phyloP scores from a whole-genome alignment of 2,888 invertebrate genomes.

The Mythimna albipuncta region DNA sequence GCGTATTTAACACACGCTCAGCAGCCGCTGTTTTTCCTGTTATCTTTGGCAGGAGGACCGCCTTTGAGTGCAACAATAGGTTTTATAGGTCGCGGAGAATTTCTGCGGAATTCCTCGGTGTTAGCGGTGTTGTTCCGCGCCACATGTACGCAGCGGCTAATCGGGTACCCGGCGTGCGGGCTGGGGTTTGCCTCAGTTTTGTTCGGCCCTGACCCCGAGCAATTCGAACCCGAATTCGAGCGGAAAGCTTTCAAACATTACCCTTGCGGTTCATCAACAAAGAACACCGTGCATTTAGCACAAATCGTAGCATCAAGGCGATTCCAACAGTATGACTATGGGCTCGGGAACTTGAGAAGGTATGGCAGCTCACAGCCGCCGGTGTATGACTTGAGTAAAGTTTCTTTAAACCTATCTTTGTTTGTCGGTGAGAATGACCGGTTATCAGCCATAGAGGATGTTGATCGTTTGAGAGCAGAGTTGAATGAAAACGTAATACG shows the following conservation, averaged over 20 bases:
- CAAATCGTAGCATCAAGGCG: conserved; percentile 8
- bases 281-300: conserved; percentile 20
- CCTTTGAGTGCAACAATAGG: background rate
- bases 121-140: conserved; percentile 1
- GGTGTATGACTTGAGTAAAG: conserved; percentile 16
- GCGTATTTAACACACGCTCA: conserved; percentile 23
- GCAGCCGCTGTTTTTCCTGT: conserved; percentile 9
- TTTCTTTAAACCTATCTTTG: conserved; percentile 10
- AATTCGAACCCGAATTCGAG: conserved; percentile 9
- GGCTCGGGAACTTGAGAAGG: conserved; percentile 3
- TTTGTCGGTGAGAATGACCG: conserved; percentile 28
- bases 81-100: conserved; percentile 15
- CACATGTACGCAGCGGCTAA: background rate
- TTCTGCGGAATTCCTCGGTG: conserved; percentile 16
- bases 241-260: background rate
- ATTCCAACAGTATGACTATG: conserved; percentile 20
- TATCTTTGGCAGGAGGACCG: conserved; percentile 11
- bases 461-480: background rate
- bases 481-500: background rate
- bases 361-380: conserved; percentile 15
- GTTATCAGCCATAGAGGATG: conserved; percentile 22
- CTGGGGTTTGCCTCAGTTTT: background rate
- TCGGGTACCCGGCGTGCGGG: conserved; percentile 5
- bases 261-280: conserved; percentile 15
- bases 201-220: conserved; percentile 14